Conservation (phyloP, 2,888 invertebrate species). For the Blastobasis adustella region DNA sequence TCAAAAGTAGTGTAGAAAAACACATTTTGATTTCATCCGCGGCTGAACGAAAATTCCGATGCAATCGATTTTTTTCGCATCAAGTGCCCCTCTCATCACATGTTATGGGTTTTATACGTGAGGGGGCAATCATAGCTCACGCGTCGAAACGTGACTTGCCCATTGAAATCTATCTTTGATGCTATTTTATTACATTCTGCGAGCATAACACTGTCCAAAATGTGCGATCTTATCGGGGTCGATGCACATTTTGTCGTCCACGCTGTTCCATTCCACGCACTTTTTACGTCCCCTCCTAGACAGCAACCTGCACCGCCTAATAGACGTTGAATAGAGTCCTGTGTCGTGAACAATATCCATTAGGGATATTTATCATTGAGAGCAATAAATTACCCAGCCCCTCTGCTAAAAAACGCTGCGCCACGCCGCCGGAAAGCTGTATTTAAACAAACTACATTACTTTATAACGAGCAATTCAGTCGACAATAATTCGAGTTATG, state of each 20-base stretch:
- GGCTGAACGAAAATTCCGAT: too few species aligned
- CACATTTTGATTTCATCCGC: too few species aligned
- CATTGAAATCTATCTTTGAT: not conserved
- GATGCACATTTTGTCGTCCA: not conserved
- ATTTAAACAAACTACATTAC: constrained; percentile 67
- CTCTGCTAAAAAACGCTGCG: constrained; percentile 34
- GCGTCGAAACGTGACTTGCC: not conserved
- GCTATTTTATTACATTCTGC: too few species aligned
- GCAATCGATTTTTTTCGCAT: not conserved
- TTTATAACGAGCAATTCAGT: constrained; percentile 55
- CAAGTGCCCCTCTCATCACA: not conserved
- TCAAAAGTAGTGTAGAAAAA: too few species aligned
- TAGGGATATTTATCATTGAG: constrained; percentile 59
- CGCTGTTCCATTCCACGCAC: too few species aligned
- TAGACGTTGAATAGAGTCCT: constrained; percentile 39
- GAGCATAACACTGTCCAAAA: not conserved
- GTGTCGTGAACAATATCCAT: constrained; percentile 59
- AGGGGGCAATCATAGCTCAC: not conserved
- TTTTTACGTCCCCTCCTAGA: constrained; percentile 1
- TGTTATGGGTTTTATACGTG: not conserved
- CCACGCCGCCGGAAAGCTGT: constrained; percentile 45
- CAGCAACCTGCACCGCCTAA: constrained; percentile 20
- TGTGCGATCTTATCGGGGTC: not conserved
- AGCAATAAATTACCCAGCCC: constrained; percentile 57
- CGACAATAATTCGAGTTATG: constrained; percentile 47